phyloP scores from a whole-genome alignment of 1,140 invertebrate species.

The Rhyacophila brunnea region DNA sequence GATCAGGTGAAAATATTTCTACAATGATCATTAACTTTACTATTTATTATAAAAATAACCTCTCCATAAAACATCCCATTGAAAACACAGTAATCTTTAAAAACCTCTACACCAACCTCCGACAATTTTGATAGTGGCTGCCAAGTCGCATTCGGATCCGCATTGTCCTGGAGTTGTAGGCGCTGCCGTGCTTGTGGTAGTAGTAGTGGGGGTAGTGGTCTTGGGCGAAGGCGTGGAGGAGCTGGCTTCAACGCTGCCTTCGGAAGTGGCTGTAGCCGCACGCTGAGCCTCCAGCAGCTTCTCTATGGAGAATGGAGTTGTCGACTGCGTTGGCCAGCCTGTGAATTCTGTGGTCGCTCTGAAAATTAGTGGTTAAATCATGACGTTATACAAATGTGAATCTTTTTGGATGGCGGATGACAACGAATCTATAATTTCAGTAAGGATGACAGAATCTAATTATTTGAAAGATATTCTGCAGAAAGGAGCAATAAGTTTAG shows the following conservation, averaged over 20 bases:
- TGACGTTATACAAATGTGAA: too few species aligned
- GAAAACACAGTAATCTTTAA: too few species aligned
- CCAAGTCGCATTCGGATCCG: conserved; percentile 74
- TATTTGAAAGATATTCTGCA: too few species aligned
- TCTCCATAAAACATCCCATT: too few species aligned
- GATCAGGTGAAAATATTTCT: too few species aligned
- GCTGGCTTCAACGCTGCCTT: conserved; percentile 37
- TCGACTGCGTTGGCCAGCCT: conserved; percentile 82
- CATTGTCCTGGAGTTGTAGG: conserved; percentile 82
- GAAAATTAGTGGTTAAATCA: too few species aligned
- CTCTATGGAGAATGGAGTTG: conserved; percentile 80
- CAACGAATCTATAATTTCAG: too few species aligned
- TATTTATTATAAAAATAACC: too few species aligned
- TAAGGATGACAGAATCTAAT: too few species aligned
- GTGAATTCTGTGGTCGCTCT: conserved; percentile 86
- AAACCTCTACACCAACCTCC: conserved; percentile 50
- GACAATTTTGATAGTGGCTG: conserved; percentile 79
- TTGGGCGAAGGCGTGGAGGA: conserved; percentile 55
- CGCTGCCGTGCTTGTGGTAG: conserved; percentile 68
- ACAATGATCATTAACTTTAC: too few species aligned
- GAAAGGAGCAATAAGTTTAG: too few species aligned
- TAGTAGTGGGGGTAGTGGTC: conserved; percentile 74
- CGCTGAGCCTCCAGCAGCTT: conserved; percentile 73
- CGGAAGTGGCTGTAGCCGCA: conserved; percentile 57
- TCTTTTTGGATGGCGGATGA: too few species aligned